Base-by-base conservation (phyloP, 2,888 invertebrate species). In the Scotopteryx bipunctaria region DNA sequence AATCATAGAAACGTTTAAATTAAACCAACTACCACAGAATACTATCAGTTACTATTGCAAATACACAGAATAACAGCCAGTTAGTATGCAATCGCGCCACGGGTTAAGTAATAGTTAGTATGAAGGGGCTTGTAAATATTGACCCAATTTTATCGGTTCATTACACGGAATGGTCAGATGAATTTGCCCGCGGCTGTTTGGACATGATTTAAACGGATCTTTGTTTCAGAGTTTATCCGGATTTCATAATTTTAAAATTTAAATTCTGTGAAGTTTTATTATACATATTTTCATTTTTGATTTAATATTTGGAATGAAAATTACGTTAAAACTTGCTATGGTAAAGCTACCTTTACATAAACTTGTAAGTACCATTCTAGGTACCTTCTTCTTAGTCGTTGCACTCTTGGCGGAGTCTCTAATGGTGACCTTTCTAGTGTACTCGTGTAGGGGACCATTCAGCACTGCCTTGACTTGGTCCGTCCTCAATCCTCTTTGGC, bases 101-200 rank as follows among this genome's bases (percentile, higher is more conserved):
- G 11, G 45, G 21, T 17, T 32, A 46, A 11, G n/a, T 8, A 21
- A 23, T 16, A 25, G 45, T 41, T 31, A 41, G 29, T 45, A 31
- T 33, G 5, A 16, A 45, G 9, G 5, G 15, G 14, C 36, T 9
- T 9, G 54, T 54, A 49, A 54, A 54, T 54, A 54, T 54, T 54
- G 48, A 49, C 54, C 31, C 40, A 23, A 32, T 44, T 48, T 49
- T 25, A 44, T 25, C 44, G 36, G 48, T 49, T 54, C 44, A 54
- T 54, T 45, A 44, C 25, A 33, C 33, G 25, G 51, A 13, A 36
- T 25, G 44, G 54, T 44, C 54, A 44, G 29, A 42, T 23, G 44
- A 40, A 42, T 42, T 27, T 23, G 17, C 44, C 38, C 21, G 25
- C 13, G 48, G 54, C 17, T 48, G 15, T 50, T 50, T 50, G 36